Evolutionary conservation across 2,888 invertebrate genomes (phyloP), one percentile per base, ranked within the genome.

Genomic region (Anoplius nigerrimus): DNA sequence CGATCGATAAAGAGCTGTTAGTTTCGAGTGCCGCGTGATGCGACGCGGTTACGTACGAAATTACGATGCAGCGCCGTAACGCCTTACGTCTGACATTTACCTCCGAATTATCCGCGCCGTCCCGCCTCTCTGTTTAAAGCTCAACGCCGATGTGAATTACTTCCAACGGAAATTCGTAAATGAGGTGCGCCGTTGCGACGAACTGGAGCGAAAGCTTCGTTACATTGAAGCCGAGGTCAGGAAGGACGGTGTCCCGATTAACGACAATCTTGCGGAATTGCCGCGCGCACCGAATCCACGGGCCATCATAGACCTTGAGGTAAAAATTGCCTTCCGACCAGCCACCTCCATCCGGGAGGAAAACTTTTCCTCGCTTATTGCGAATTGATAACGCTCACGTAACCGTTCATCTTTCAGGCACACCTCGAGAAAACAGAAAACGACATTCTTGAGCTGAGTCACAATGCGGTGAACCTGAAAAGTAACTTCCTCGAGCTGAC

Each of bases 371-470:
- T n/a, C 4, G 34, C 34, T 2, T 6, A 27, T 5, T 27, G 4
- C 4, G 27, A 6, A 34, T 34, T n/a, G 48, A 16, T 16, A 48
- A 16, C 2, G 2, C 16, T 64, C 21, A 53, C 8, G 4, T n/a
- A n/a, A 0, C n/a, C 3, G 34, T 4, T 22, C 3, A 42, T 15
- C 78, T 84, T 89, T 20, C 89, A 96, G 93, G 95, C 96, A 0
- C 96, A 97, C 80, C 92, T 98, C 87, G 98, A 99, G 89, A 97
- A 98, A 90, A 95, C 97, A 21, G 98, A 99, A 89, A 95, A 95
- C 79, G 98, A 99, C 89, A 94, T 99, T 77, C 92, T 96, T 62
- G 98, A 98, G 90, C 92, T 99, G 73, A 97, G 97, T 69, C 95
- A 95, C 84, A 98, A 98, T 88, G 96, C 97, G 8, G 95, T 97